Evolutionary conservation across 2,797 vertebrate species (phyloP).

Genomic region (Pipistrellus pygmaeus): DNA sequence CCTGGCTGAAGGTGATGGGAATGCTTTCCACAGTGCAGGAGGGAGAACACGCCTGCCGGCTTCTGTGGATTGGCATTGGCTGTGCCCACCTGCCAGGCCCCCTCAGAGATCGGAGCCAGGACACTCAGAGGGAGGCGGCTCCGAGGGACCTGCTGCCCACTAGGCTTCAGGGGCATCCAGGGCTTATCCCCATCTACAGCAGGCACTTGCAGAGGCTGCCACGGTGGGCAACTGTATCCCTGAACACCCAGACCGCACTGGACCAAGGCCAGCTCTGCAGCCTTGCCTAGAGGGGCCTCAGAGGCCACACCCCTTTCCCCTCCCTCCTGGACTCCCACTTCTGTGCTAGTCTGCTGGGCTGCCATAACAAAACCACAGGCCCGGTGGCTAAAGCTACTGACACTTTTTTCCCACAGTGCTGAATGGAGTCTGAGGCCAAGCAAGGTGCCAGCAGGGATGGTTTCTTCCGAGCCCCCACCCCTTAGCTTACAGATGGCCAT

Average conservation of each 20-base stretch:
- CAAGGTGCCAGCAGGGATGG: not conserved
- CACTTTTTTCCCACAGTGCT: not conserved
- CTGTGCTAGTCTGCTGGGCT: no score
- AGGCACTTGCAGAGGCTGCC: not conserved
- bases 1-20: not conserved
- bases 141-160: no score
- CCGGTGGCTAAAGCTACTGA: not conserved
- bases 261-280: no score
- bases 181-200: not conserved
- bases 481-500: not conserved
- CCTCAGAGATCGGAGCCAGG: not conserved
- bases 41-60: not conserved
- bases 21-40: not conserved
- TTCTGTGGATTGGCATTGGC: not conserved
- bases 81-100: not conserved
- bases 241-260: not conserved
- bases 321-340: not conserved
- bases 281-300: accelerated
- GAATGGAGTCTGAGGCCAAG: not conserved
- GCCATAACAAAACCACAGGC: not conserved
- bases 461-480: not conserved
- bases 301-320: accelerated
- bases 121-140: not conserved
- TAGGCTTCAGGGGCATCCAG: not conserved
- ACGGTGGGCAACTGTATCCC: no score